Evolutionary conservation across 37 sponge, comb jelly and placozoan species (phyloP).

Genomic region (Halisarca cf. caerulea): DNA sequence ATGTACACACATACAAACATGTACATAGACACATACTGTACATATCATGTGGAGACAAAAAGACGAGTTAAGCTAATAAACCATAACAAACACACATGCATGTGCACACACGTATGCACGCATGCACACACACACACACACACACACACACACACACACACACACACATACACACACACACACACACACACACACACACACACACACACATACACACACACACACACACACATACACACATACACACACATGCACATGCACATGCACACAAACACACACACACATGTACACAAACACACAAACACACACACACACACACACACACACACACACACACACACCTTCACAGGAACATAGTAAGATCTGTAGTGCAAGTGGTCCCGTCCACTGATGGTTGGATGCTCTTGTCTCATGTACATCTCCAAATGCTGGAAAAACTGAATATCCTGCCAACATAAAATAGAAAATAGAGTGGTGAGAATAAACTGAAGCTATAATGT

Average conservation of each 20-base stretch:
- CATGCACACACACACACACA: conserved; percentile 26
- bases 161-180: not conserved
- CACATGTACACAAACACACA: conserved; percentile 32
- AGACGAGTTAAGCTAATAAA: not conserved
- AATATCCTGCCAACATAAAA: conserved; percentile 71
- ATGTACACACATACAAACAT: conserved; percentile 38
- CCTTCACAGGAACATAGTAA: conserved; percentile 90
- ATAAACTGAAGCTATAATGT: no score
- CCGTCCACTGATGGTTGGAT: conserved; percentile 81
- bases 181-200: not conserved
- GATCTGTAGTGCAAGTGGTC: conserved; percentile 95
- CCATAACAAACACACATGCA: not conserved
- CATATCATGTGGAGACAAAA: no score
- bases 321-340: conserved; percentile 27
- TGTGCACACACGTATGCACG: conserved; percentile 19
- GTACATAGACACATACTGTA: not conserved
- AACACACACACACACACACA: not conserved
- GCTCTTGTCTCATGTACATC: conserved; percentile 95
- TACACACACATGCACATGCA: conserved; percentile 55
- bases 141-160: conserved; percentile 49
- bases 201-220: not conserved
- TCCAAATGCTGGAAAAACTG: conserved; percentile 99
- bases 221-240: conserved; percentile 29
- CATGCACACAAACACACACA: not conserved
- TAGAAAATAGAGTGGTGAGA: not conserved